Base-by-base conservation (phyloP, 1,140 invertebrate species). In the Apis dorsata region DNA sequence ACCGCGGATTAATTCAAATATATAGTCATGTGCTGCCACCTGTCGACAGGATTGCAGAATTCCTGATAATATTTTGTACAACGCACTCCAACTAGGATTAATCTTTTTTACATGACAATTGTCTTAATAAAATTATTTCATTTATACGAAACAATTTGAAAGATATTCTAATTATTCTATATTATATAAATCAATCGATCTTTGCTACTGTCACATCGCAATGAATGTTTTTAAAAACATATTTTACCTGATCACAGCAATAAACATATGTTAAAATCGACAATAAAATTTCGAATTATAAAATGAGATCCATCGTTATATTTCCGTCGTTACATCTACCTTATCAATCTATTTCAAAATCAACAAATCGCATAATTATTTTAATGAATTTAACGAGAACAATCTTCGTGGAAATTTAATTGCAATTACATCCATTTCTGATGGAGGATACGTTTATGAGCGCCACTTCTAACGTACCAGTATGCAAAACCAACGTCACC, bases 1-100 rank as follows among this genome's bases (percentile, higher is more conserved):
- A 63, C 9, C 21, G 11, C 51, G 2, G 8, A 17, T 28, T 21
- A 49, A 57, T 73, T 73, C 59, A 28, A 73, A 73, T 8, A 49
- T 49, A 79, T 10, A 4, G 19, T 28, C 57, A 28, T 13, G 80
- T 82, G 80, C 80, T 76, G 80, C 80, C 80, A 82, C 49, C 80
- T 82, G 21, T 44, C 57, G 80, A n/a, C n/a, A 60, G 34, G 49
- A 57, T 62, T 0, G n/a, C 55, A 44, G 12, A 77, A 77, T 77
- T 21, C n/a, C 4, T 49, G 17, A 60, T 53, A 51, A 51, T 5
- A 62, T 73, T n/a, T 59, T 4, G 17, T 12, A 55, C 11, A 49
- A 79, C 3, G 17, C 21, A 13, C 9, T 21, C 3, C 7, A 17
- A 28, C 21, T 77, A 21, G 74, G 11, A 62, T 53, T 77, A 49